Conservation (phyloP, 2,888 invertebrate species). For the Cerceris ruficornis region DNA sequence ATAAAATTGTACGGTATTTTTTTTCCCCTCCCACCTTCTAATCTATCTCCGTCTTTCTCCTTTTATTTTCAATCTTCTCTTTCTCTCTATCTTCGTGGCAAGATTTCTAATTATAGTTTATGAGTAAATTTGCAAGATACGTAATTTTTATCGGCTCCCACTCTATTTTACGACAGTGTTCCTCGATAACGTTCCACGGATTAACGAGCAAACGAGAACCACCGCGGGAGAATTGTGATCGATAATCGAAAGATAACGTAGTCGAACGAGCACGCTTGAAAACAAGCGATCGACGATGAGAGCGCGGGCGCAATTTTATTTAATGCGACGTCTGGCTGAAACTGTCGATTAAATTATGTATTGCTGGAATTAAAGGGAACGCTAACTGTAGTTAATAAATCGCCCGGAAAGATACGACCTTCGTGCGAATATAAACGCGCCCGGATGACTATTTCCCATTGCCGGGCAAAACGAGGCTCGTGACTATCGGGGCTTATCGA, state of each 20-base stretch:
- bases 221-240: background rate
- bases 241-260: conserved; percentile 43
- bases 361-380: conserved; percentile 16
- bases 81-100: background rate
- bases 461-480: conserved; percentile 34
- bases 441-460: conserved; percentile 33
- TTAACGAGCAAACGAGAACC: background rate
- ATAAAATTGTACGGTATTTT: too few species aligned
- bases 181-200: conserved; percentile 4
- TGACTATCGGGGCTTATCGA: conserved; percentile 64
- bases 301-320: conserved; percentile 4
- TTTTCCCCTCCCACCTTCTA: background rate
- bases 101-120: background rate
- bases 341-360: conserved; percentile 27
- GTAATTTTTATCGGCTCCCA: background rate
- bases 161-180: background rate
- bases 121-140: background rate
- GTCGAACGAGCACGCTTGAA: conserved; percentile 4
- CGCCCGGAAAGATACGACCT: conserved; percentile 32
- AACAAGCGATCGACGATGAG: conserved; percentile 2
- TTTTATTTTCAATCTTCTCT: background rate
- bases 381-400: conserved; percentile 39
- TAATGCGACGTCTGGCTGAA: conserved; percentile 15
- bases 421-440: conserved; percentile 28
- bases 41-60: background rate